phyloP scores from a whole-genome alignment of 2,797 vertebrate species.

The Sebastes nivosus region DNA sequence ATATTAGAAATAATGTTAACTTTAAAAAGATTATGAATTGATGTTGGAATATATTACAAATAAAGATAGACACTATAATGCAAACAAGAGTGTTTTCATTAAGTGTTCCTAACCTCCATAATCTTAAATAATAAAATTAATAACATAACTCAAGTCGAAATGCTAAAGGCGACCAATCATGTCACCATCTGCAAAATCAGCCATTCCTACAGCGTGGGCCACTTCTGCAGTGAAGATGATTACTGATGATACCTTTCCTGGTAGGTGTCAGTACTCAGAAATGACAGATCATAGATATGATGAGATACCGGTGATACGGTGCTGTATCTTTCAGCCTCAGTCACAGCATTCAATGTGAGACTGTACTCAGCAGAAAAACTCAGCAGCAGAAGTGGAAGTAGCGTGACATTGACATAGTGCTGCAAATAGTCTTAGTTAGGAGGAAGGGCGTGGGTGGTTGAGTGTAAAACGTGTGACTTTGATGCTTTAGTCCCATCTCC shows the following conservation, averaged over 20 bases:
- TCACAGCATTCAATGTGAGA: constrained; percentile 10
- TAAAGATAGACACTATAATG: background rate
- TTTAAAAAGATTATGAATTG: background rate
- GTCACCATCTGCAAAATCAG: background rate
- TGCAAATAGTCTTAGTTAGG: background rate
- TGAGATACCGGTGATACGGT: background rate
- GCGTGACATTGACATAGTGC: background rate
- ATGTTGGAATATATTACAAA: constrained; percentile 4
- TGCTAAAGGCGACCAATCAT: background rate
- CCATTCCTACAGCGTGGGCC: background rate
- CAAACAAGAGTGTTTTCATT: background rate
- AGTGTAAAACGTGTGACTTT: background rate
- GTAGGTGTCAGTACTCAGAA: background rate
- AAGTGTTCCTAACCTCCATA: background rate
- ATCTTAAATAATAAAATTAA: background rate
- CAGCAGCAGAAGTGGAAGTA: constrained; percentile 9
- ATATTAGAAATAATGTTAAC: background rate
- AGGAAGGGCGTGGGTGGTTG: background rate
- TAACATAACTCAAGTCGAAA: background rate
- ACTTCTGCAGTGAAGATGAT: background rate
- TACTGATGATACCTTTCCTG: background rate
- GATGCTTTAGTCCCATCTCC: background rate
- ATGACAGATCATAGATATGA: background rate
- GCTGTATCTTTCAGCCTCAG: background rate
- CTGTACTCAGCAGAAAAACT: constrained; percentile 1